These are phyloP conservation scores for Vollenhovia emeryi DNA, from an alignment of 1,140 invertebrate species.

Conservation along the genomic window DNA sequence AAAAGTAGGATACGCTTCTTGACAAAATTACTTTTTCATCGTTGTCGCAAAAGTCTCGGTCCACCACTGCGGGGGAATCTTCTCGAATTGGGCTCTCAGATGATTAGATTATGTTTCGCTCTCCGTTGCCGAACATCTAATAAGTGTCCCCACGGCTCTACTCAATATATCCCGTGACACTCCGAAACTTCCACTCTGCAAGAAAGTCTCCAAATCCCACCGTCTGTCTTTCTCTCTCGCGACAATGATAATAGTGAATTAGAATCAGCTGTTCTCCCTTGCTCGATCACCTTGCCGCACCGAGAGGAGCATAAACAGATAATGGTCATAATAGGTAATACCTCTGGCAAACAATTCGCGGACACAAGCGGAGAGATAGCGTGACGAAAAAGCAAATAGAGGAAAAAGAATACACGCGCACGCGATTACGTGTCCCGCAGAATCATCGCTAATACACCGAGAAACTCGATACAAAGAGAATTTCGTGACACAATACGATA, in stretches of 20 bases:
- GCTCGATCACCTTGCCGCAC: slow-evolving; percentile 10
- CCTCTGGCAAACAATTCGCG: slow-evolving; percentile 10
- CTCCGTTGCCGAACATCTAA: slow-evolving; percentile 55
- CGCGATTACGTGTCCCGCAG: slow-evolving; percentile 32
- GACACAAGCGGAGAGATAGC: slow-evolving; percentile 36
- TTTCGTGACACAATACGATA: slow-evolving; percentile 31
- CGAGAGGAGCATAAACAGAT: slow-evolving; percentile 35
- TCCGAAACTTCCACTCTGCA: slow-evolving; percentile 26
- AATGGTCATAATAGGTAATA: not conserved
- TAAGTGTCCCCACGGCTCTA: slow-evolving; percentile 39
- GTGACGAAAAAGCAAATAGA: slow-evolving; percentile 21
- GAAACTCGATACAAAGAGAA: slow-evolving; percentile 19
- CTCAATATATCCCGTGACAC: slow-evolving; percentile 15
- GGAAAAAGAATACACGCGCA: not conserved
- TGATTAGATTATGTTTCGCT: slow-evolving; percentile 57
- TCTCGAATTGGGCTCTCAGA: slow-evolving; percentile 25
- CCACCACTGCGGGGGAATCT: slow-evolving; percentile 59
- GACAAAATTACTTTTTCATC: slow-evolving; percentile 30
- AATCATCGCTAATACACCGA: slow-evolving; percentile 39
- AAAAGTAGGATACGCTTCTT: slow-evolving; percentile 20
- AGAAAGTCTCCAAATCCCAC: slow-evolving; percentile 6
- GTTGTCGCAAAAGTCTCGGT: slow-evolving; percentile 44
- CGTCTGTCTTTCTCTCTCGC: slow-evolving; percentile 21
- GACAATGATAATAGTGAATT: slow-evolving; percentile 19
- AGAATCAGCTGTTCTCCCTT: slow-evolving; percentile 34